Conservation (phyloP, 2,113 vertebrate genomes). For the Ochotona princeps region DNA sequence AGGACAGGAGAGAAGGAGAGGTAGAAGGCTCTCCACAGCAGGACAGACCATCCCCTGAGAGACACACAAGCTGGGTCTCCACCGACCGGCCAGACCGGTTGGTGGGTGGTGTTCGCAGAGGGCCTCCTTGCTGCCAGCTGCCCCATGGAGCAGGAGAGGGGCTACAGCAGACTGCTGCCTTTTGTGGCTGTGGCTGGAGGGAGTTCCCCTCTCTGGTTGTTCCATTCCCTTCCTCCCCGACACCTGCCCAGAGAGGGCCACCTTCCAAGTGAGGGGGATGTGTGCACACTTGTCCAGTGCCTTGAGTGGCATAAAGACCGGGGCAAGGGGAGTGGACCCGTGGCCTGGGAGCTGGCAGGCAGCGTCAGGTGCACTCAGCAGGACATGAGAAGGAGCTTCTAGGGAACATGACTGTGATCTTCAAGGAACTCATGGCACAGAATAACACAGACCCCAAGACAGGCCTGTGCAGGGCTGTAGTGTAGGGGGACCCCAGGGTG, state of each 20-base stretch:
- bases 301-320: neutral
- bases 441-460: neutral
- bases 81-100: slow-evolving; percentile 66
- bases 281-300: neutral
- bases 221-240: neutral
- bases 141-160: neutral
- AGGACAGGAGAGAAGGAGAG: neutral
- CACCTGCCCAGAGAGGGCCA: neutral
- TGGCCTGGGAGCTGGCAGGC: neutral
- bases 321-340: neutral
- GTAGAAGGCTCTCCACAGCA: slow-evolving; percentile 7
- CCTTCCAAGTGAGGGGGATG: neutral
- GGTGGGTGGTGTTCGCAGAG: slow-evolving; percentile 11
- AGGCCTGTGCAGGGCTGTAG: neutral
- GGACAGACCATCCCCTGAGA: slow-evolving; percentile 17
- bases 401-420: neutral
- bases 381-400: neutral
- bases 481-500: neutral
- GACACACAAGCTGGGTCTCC: neutral
- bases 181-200: neutral
- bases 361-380: neutral
- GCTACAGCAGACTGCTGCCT: neutral
- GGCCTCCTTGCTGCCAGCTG: neutral
- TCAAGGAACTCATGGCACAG: neutral
- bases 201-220: neutral